Percentiles rank a stretch among this genome's conserved stretches.
phyloP scores from a whole-genome alignment of 2,113 vertebrate species.

The Pedionomus torquatus region DNA sequence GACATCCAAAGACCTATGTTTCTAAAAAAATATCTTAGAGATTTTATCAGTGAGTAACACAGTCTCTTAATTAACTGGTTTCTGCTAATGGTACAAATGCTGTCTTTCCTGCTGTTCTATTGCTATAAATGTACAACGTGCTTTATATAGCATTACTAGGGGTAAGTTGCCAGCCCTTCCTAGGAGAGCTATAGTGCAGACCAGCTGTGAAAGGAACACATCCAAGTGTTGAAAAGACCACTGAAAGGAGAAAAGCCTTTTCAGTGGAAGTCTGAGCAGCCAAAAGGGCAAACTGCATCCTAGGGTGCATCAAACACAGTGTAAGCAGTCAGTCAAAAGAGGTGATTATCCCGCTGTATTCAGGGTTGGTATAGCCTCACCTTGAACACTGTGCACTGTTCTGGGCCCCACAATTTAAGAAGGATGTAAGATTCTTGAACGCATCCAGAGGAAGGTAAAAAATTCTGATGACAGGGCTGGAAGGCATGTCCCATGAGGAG shows the following conservation, averaged over 20 bases:
- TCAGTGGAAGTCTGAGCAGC: not conserved
- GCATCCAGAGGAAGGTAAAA: not conserved
- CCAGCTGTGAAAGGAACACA: not conserved
- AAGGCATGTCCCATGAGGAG: not conserved
- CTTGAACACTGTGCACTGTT: not conserved
- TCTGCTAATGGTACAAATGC: not conserved
- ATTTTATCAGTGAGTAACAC: not conserved
- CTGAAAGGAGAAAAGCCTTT: not conserved
- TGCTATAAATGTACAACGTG: not conserved
- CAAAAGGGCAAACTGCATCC: not conserved
- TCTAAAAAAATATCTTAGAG: not conserved
- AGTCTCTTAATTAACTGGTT: not conserved
- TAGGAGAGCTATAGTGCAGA: not conserved
- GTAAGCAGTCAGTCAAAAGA: not conserved
- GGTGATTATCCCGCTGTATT: fast-evolving
- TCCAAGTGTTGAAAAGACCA: not conserved
- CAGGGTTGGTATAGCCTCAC: fast-evolving
- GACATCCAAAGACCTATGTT: not conserved
- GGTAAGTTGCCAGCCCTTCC: not conserved
- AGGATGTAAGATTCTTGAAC: not conserved
- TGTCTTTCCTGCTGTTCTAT: not conserved
- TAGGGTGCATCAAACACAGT: fast-evolving
- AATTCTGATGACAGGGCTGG: not conserved
- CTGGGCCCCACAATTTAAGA: not conserved
- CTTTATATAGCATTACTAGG: not conserved